Base-by-base conservation (phyloP, 2,113 vertebrate species). In the Calonectris borealis region DNA sequence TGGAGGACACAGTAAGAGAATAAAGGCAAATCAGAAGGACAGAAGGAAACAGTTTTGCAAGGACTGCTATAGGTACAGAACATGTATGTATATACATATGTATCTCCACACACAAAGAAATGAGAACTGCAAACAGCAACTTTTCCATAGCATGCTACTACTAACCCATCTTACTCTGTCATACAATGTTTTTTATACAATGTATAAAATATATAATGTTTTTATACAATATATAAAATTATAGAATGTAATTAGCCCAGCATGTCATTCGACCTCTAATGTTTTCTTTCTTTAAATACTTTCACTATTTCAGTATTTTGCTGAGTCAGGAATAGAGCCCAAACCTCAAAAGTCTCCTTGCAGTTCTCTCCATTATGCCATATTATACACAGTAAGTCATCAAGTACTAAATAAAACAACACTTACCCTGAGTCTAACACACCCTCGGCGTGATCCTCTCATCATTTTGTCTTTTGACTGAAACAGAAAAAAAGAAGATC, bases 381-480 rank as follows among this genome's bases (percentile, higher is more conserved):
- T 10, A 83, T 21, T 40, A 82, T 3, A 26, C 38, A 75, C 34
- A 92, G 31, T 15, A 88, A 57, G 68, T 69, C 42, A 77, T 32
- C 44, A 79, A 91, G 15, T 55, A 68, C 4, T 42, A 64, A 84
- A 88, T 72, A 73, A 90, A 92, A 51, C 49, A 93, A 83, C 36
- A 94, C 90, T 93, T 95, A 96, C 99, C 98, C 99, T 98, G 89
- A 99, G 99, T 97, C 99, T 98, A 93, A 99, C 99, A 89, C 99
- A 99, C 66, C 99, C 99, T 98, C 99, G 98, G 97, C 99, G 99
- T 87, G 99, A 99, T 73, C 99, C 99, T 97, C 99, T 98, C 99
- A 99, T 99, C 99, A 99, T 99, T 98, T 99, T 99, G 97, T 99
- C 99, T 97, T 99, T 99, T 79, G 99, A 99, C 99, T 99, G 98